Evolutionary conservation across 2,888 invertebrate genomes (phyloP).

Genomic region (Tenthredo distinguenda): DNA sequence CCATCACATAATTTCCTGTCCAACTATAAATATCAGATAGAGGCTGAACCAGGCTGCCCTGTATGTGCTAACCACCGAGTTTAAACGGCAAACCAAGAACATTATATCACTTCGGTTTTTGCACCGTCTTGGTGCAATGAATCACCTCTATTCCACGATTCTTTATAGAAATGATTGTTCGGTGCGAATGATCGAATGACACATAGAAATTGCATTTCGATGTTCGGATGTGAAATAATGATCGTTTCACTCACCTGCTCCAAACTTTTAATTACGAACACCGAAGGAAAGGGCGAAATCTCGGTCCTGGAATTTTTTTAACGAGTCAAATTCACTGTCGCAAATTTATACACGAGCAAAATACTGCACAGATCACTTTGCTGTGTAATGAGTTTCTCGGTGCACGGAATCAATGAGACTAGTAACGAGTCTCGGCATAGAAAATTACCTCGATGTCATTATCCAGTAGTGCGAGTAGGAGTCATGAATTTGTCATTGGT

Average conservation of each 20-base stretch:
- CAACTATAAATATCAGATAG: neutral
- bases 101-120: neutral
- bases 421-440: neutral
- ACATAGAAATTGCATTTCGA: neutral
- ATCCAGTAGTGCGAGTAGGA: neutral
- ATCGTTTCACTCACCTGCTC: neutral
- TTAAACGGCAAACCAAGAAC: neutral
- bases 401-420: neutral
- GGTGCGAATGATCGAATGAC: too few relatives aligned
- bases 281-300: neutral
- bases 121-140: neutral
- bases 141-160: neutral
- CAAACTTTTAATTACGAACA: neutral
- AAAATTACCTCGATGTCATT: conserved; percentile 21
- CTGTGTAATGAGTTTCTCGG: neutral
- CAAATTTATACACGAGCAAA: neutral
- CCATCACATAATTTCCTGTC: neutral
- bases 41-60: neutral
- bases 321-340: neutral
- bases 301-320: neutral
- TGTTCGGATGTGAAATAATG: neutral
- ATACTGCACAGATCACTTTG: neutral
- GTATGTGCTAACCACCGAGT: neutral
- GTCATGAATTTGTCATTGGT: neutral
- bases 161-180: neutral